Percentiles rank a stretch among this genome's conserved stretches.
Conservation (phyloP, 2,888 invertebrate species). For the Drepana falcataria region DNA sequence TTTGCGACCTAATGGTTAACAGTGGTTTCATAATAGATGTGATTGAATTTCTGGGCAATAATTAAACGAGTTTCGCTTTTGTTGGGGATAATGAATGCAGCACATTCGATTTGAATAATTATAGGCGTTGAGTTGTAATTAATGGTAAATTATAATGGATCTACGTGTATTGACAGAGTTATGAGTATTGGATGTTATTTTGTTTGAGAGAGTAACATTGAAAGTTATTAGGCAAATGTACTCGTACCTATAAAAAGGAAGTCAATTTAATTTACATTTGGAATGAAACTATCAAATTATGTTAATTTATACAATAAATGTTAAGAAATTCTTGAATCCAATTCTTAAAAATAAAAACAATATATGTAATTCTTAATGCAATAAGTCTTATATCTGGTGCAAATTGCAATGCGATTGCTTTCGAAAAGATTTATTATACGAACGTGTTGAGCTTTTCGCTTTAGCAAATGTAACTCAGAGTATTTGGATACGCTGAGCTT, state of each 20-base stretch:
- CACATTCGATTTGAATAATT: background rate
- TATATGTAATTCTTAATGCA: conserved; percentile 12
- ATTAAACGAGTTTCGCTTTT: conserved; percentile 6
- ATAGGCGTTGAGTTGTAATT: background rate
- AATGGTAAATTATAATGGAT: background rate
- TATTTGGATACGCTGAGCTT: conserved; percentile 18
- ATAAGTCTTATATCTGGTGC: conserved; percentile 32
- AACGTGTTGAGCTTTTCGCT: conserved; percentile 46
- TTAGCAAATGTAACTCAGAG: conserved; percentile 38
- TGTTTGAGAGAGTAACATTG: background rate
- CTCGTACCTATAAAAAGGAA: background rate
- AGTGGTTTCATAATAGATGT: conserved; percentile 23
- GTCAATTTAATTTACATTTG: too few relatives aligned
- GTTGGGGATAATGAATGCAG: conserved; percentile 3
- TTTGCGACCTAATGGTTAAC: conserved; percentile 29
- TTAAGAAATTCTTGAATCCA: too few relatives aligned
- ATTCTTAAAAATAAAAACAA: background rate
- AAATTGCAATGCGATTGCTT: conserved; percentile 58
- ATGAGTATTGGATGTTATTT: background rate
- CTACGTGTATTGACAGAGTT: background rate
- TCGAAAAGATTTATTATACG: conserved; percentile 60
- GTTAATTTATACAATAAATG: too few relatives aligned
- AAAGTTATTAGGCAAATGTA: background rate
- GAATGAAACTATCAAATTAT: too few relatives aligned
- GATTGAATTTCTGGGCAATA: conserved; percentile 34